phyloP scores from a whole-genome alignment of 2,888 invertebrate genomes.

The Netelia melanura region DNA sequence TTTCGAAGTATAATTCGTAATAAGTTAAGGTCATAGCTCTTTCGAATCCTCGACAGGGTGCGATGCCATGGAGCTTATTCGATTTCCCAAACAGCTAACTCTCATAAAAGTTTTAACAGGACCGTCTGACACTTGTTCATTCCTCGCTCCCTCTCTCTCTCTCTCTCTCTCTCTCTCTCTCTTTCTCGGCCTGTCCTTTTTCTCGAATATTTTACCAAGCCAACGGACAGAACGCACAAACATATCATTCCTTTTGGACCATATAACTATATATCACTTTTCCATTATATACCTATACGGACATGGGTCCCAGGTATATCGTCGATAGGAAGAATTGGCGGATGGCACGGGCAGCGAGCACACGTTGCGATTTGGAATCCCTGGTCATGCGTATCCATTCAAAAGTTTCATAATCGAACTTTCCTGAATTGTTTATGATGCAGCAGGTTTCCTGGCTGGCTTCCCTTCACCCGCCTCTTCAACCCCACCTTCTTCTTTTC shows the following conservation, averaged over 20 bases:
- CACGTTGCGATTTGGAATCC: conserved; percentile 48
- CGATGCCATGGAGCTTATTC: conserved; percentile 28
- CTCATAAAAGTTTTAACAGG: conserved; percentile 62
- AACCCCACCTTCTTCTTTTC: conserved; percentile 65
- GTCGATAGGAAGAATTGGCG: conserved; percentile 7
- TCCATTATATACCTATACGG: background rate
- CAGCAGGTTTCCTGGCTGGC: conserved; percentile 38
- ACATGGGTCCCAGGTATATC: conserved; percentile 10
- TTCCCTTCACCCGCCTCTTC: conserved; percentile 46
- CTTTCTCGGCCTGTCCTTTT: background rate
- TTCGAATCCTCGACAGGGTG: background rate
- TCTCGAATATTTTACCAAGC: conserved; percentile 1
- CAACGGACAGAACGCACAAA: conserved; percentile 18
- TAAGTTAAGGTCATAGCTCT: too few relatives aligned
- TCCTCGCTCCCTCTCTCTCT: conserved; percentile 10
- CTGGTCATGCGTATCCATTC: conserved; percentile 68
- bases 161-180: background rate
- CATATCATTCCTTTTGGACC: background rate
- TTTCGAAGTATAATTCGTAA: too few relatives aligned
- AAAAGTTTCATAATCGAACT: conserved; percentile 84
- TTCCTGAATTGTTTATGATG: conserved; percentile 82
- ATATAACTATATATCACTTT: background rate
- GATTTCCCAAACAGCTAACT: conserved; percentile 40
- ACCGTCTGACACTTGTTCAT: conserved; percentile 51
- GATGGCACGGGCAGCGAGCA: conserved; percentile 3